Base-by-base conservation (phyloP, 1,140 invertebrate species). In the Bemisia tabaci region DNA sequence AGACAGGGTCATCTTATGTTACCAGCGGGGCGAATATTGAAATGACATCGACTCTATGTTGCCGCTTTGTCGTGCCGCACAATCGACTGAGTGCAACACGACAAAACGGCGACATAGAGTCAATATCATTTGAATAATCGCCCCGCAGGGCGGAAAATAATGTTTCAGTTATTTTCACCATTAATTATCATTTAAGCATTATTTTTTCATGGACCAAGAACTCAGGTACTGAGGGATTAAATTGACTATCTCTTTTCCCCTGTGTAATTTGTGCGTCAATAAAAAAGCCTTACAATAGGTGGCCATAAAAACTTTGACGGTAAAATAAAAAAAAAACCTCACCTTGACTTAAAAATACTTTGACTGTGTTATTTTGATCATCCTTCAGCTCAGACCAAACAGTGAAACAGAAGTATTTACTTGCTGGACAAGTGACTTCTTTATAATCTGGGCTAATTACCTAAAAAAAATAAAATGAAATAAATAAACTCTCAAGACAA, bases 281-380 rank as follows among this genome's bases (percentile, higher is more conserved):
- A n/a, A n/a, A n/a, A n/a, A n/a, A n/a, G n/a, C n/a, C n/a, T n/a
- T n/a, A n/a, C 17, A 17, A 5, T 48, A 48, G 33, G 17, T 48
- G 33, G 33, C 5, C 17, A 48, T 48, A 11, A 27, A 22, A 64
- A 25, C 66, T 26, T 69, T 39, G n/a, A 26, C 23, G 9, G 61
- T 26, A n/a, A 67, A 33, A 1, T 23, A 22, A 24, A 61, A 1
- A 22, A 48, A 61, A 2, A 63, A 58, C 64, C 62, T 63, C 72
- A 75, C 77, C 74, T 76, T 78, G 75, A 48, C 75, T 72, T 70
- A 77, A 71, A 72, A 79, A 75, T 22, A 67, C 75, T 27, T 79
- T 75, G 73, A 75, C 69, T 24, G 75, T 78, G 63, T 77, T 78
- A 73, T 77, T 79, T 39, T 69, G 60, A 12, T 66, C 62, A 59